Percentiles rank a stretch among this genome's conserved stretches.
Conservation (phyloP, 2,113 vertebrate species). For the Dicerorhinus sumatrensis region DNA sequence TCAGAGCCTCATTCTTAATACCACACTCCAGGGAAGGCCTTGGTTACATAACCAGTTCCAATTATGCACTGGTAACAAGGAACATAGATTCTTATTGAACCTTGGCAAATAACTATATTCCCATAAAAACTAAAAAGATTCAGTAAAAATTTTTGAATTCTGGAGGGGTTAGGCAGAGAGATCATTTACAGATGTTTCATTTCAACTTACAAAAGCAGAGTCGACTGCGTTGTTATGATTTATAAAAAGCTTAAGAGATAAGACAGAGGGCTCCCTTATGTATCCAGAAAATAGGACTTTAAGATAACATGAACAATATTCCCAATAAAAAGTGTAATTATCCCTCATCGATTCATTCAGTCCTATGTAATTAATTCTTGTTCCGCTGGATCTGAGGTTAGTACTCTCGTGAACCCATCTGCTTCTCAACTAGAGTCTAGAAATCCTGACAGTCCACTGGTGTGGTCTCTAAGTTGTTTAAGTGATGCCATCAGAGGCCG, state of each 20-base stretch:
- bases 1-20: background rate
- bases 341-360: background rate
- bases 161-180: background rate
- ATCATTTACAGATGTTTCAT: conserved; percentile 11
- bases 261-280: background rate
- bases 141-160: conserved; percentile 3
- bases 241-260: background rate
- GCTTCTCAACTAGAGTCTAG: background rate
- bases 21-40: background rate
- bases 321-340: background rate
- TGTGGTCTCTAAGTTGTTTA: background rate
- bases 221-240: background rate
- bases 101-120: background rate
- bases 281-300: background rate
- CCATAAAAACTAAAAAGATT: background rate
- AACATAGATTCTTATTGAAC: background rate
- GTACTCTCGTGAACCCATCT: background rate
- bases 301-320: background rate
- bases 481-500: background rate
- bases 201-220: background rate
- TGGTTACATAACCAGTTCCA: background rate
- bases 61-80: background rate
- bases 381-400: background rate
- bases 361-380: background rate
- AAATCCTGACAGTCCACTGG: background rate